Evolutionary conservation across 2,797 vertebrate species (phyloP).

Genomic region (Melanotaenia parkinsoni): DNA sequence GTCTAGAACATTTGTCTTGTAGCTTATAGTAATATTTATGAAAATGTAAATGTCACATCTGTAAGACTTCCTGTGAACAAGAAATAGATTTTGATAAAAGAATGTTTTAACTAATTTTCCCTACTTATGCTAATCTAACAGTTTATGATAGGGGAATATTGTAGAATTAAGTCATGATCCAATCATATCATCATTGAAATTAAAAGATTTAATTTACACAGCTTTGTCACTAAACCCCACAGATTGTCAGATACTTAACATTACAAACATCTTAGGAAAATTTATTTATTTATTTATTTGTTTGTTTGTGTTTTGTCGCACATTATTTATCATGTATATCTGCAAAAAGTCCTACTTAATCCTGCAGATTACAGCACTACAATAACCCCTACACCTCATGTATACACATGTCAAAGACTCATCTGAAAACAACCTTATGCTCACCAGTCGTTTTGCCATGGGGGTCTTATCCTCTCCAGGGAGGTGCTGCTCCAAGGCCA

Average conservation of each 20-base stretch:
- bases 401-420: not conserved
- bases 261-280: not conserved
- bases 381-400: conserved; percentile 1
- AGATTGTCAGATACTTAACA: not conserved
- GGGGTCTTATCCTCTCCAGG: conserved; percentile 98
- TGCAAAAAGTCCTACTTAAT: not conserved
- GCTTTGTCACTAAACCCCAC: not conserved
- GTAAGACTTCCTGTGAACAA: not conserved
- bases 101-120: no score
- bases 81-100: no score
- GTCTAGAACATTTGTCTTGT: not conserved
- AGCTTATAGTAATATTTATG: not conserved
- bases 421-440: conserved; percentile 44
- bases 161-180: not conserved
- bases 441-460: conserved; percentile 97
- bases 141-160: not conserved
- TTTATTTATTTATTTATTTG: no score
- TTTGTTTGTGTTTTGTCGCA: not conserved
- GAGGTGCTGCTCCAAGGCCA: conserved; percentile 97
- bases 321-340: not conserved
- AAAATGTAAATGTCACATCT: not conserved
- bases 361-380: not conserved
- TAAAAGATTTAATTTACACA: not conserved
- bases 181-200: no score
- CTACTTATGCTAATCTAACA: no score